A percentile compares a stretch with the other conserved stretches of the same genome.
phyloP scores from a whole-genome alignment of 2,797 vertebrate species.

The Taeniopygia guttata region DNA sequence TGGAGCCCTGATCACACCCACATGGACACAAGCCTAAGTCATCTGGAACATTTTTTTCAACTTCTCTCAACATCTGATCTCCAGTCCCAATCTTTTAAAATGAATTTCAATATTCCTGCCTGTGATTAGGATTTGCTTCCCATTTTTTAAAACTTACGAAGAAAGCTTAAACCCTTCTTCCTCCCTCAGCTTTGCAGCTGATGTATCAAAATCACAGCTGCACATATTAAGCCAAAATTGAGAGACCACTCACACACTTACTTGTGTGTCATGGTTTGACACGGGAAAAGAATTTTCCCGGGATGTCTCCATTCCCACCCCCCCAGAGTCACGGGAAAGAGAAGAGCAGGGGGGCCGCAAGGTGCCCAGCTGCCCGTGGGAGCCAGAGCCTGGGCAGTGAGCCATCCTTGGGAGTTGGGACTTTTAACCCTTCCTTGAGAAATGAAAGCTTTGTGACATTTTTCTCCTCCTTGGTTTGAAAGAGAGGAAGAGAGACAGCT shows the following conservation, averaged over 20 bases:
- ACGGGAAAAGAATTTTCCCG: too few species aligned
- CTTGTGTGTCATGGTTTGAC: too few species aligned
- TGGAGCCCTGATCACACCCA: not conserved
- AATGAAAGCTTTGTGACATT: too few species aligned
- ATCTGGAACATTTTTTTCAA: not conserved
- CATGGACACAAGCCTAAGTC: not conserved
- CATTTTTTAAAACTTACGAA: not conserved
- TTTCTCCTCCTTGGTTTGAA: too few species aligned
- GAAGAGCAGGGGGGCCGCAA: too few species aligned
- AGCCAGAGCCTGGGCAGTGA: too few species aligned
- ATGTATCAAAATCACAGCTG: not conserved
- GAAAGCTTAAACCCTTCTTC: not conserved
- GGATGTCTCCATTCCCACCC: too few species aligned
- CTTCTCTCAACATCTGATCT: not conserved
- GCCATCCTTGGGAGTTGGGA: too few species aligned
- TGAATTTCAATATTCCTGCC: not conserved
- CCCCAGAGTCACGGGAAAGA: too few species aligned
- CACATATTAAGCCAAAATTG: not conserved
- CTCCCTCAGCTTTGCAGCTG: not conserved
- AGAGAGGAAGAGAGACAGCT: too few species aligned
- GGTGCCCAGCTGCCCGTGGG: too few species aligned
- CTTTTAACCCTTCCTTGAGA: too few species aligned
- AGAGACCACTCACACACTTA: not conserved
- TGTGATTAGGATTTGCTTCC: not conserved
- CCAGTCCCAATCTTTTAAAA: not conserved